Evolutionary conservation across 2,797 vertebrate genomes (phyloP).

Genomic region (Gymnoscopelus braueri): DNA sequence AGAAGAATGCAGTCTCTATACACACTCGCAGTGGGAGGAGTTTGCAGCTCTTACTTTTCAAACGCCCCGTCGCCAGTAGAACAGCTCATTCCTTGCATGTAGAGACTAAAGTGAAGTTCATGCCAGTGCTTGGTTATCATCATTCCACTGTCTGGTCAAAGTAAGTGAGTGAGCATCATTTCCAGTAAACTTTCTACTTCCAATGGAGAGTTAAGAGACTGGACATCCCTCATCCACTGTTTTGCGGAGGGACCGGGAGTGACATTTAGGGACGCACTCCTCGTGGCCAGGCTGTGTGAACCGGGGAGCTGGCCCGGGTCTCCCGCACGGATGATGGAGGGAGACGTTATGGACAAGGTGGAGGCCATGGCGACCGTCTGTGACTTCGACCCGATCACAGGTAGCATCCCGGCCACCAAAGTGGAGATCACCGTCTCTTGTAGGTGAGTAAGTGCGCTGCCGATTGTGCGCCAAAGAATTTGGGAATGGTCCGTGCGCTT

Average conservation of each 20-base stretch:
- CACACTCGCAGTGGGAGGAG: slow-evolving; percentile 75
- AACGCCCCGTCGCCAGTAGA: slow-evolving; percentile 50
- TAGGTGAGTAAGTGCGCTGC: slow-evolving; percentile 85
- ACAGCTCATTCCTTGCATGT: slow-evolving; percentile 62
- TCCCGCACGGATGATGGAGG: slow-evolving; percentile 84
- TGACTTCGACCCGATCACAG: slow-evolving; percentile 88
- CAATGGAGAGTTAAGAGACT: slow-evolving; percentile 55
- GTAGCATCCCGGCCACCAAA: slow-evolving; percentile 92
- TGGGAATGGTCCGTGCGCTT: slow-evolving; percentile 34
- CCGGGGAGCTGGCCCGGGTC: slow-evolving; percentile 67
- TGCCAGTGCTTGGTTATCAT: background rate
- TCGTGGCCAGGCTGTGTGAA: slow-evolving; percentile 52
- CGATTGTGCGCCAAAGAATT: slow-evolving; percentile 19
- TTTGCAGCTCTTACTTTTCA: slow-evolving; percentile 77
- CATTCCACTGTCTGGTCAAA: too few species aligned
- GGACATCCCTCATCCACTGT: slow-evolving; percentile 31
- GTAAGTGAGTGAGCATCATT: background rate
- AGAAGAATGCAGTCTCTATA: slow-evolving; percentile 65
- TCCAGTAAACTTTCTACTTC: slow-evolving; percentile 67
- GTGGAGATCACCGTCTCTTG: slow-evolving; percentile 97
- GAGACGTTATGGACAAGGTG: slow-evolving; percentile 89
- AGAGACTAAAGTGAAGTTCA: slow-evolving; percentile 46
- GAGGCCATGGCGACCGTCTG: slow-evolving; percentile 89
- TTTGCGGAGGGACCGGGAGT: slow-evolving; percentile 25
- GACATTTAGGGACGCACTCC: slow-evolving; percentile 36